A percentile compares a stretch with the other conserved stretches of the same genome.
Evolutionary conservation across 2,113 vertebrate genomes (phyloP).

Genomic region (Oreotrochilus melanogaster): DNA sequence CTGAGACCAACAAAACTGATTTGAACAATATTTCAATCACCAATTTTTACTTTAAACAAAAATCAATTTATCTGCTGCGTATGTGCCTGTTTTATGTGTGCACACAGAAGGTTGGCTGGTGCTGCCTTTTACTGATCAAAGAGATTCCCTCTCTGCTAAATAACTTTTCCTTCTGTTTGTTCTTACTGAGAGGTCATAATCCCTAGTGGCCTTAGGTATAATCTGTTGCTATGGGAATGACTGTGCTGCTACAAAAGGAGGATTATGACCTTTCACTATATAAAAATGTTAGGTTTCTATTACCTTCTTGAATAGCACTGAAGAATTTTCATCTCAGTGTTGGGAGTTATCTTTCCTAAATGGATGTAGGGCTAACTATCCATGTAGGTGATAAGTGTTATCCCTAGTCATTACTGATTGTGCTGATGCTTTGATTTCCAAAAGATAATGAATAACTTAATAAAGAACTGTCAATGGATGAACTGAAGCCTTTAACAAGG

Average conservation of each 20-base stretch:
- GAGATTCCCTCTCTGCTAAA: constrained; percentile 32
- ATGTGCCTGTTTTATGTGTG: not conserved
- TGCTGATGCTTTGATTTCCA: constrained; percentile 63
- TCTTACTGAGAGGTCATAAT: constrained; percentile 48
- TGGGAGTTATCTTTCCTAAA: constrained; percentile 57
- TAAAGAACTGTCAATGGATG: constrained; percentile 23
- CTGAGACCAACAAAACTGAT: not conserved
- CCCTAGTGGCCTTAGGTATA: constrained; percentile 31
- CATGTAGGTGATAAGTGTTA: constrained; percentile 60
- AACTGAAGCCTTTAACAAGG: not conserved
- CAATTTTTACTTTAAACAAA: not conserved
- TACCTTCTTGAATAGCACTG: constrained; percentile 30
- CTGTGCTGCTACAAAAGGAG: constrained; percentile 26
- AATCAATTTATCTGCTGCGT: not conserved
- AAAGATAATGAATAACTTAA: constrained; percentile 67
- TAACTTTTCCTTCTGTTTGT: not conserved
- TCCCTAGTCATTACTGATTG: constrained; percentile 59
- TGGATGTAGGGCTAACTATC: constrained; percentile 48
- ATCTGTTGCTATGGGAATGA: constrained; percentile 57
- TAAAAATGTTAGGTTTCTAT: constrained; percentile 59
- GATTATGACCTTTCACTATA: constrained; percentile 58
- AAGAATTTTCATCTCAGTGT: constrained; percentile 43
- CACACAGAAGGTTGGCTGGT: not conserved
- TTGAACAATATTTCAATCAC: not conserved
- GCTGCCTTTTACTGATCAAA: constrained; percentile 17